Percentiles rank a stretch among this genome's conserved stretches.
Conservation (phyloP, 1,140 invertebrate species). For the Drosophila equinoxialis region DNA sequence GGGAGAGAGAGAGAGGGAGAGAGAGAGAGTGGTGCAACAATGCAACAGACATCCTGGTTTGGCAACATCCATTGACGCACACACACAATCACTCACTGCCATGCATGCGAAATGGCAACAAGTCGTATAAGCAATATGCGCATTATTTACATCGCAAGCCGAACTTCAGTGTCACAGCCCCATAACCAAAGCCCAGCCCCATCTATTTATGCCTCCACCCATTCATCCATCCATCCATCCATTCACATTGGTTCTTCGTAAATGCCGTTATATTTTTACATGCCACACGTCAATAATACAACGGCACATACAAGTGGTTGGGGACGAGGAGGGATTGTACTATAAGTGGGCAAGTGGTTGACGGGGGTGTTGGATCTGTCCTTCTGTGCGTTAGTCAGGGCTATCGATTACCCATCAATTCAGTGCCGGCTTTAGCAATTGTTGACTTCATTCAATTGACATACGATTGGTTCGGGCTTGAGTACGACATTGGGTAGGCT, state of each 20-base stretch:
- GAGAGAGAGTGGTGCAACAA: not conserved
- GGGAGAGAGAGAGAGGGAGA: no score
- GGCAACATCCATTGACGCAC: not conserved
- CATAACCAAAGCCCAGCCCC: no score
- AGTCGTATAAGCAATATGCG: conserved; percentile 56
- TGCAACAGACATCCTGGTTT: conserved; percentile 1
- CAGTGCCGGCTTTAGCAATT: conserved; percentile 40
- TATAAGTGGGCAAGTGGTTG: not conserved
- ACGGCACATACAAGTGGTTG: conserved; percentile 11
- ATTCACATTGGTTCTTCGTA: conserved; percentile 23
- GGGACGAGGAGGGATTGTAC: not conserved
- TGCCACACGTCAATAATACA: conserved; percentile 55
- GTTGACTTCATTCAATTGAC: conserved; percentile 50
- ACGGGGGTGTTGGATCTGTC: not conserved
- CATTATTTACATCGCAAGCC: conserved; percentile 42
- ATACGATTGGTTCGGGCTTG: conserved; percentile 1
- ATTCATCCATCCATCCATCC: not conserved
- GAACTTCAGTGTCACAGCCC: not conserved
- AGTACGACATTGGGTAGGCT: not conserved
- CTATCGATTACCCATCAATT: conserved; percentile 62
- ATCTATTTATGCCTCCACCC: not conserved
- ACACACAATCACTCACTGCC: not conserved
- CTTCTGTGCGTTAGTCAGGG: conserved; percentile 14
- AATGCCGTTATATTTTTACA: conserved; percentile 51
- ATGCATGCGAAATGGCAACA: conserved; percentile 36